Conservation (phyloP, 2,797 vertebrate genomes). For the Choloepus didactylus region DNA sequence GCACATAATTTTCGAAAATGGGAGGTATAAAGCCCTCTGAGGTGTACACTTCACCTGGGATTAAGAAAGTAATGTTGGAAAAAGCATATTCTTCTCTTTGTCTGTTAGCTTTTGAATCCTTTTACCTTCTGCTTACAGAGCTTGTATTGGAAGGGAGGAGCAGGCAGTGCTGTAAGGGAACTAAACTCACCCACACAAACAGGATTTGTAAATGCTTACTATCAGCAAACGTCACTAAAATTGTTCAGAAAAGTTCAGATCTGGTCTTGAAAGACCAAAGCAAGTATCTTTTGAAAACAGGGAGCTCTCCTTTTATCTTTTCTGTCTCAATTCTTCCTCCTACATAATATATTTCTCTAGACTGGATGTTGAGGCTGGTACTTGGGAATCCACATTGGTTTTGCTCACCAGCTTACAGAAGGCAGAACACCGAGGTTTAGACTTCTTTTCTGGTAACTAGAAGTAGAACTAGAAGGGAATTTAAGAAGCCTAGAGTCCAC, state of each 20-base stretch:
- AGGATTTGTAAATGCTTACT: background rate
- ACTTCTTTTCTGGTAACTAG: background rate
- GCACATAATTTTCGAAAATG: background rate
- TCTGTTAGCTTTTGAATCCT: background rate
- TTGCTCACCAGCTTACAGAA: background rate
- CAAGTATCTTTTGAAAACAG: conserved; percentile 2
- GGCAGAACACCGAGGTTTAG: background rate
- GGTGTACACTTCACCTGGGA: background rate
- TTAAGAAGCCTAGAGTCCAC: background rate
- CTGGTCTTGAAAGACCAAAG: conserved; percentile 6
- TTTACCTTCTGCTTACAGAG: background rate
- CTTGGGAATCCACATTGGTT: background rate
- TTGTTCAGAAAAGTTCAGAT: background rate
- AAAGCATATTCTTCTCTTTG: background rate
- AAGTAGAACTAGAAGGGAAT: background rate
- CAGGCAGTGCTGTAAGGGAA: background rate
- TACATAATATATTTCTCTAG: background rate
- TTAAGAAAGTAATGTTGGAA: background rate
- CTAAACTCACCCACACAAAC: accelerated
- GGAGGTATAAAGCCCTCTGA: background rate
- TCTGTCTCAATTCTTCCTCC: background rate
- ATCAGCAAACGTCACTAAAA: background rate
- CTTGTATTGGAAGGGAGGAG: background rate
- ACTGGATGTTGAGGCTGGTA: background rate
- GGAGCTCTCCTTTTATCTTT: background rate